These are phyloP conservation scores for Parus major DNA, from an alignment of 2,113 vertebrate species.

Conservation along the genomic window DNA sequence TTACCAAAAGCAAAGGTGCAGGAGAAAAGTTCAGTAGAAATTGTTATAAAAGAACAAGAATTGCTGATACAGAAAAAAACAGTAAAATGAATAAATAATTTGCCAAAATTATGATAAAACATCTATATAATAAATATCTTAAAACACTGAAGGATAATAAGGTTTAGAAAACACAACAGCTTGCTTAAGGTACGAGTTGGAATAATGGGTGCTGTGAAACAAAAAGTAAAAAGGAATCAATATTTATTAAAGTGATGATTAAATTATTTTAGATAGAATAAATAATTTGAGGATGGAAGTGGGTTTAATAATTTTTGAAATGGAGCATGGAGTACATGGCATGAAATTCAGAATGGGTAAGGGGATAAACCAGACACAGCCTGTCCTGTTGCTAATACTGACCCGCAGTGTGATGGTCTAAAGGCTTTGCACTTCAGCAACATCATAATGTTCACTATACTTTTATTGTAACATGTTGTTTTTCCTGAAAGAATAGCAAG, in stretches of 20 bases:
- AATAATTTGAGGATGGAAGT: background rate
- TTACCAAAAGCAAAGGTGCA: background rate
- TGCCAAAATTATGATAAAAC: background rate
- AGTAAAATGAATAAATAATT: background rate
- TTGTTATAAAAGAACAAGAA: background rate
- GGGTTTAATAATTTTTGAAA: background rate
- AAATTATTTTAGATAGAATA: background rate
- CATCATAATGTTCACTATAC: fast-evolving
- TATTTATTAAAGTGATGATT: background rate
- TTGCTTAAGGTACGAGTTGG: background rate
- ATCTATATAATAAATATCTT: background rate
- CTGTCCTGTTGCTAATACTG: background rate
- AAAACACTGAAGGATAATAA: background rate
- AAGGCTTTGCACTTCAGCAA: background rate
- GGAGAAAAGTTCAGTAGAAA: background rate
- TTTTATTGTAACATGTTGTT: fast-evolving
- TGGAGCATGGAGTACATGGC: background rate
- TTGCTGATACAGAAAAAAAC: background rate
- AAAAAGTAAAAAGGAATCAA: background rate
- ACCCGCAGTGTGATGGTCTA: background rate
- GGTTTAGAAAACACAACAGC: background rate
- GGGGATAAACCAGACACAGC: background rate
- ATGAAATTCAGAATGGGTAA: background rate
- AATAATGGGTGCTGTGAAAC: background rate
- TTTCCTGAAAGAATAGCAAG: background rate